These are phyloP conservation scores for Triplophysa rosa DNA, from an alignment of 2,113 vertebrate genomes.

Conservation along the genomic window DNA sequence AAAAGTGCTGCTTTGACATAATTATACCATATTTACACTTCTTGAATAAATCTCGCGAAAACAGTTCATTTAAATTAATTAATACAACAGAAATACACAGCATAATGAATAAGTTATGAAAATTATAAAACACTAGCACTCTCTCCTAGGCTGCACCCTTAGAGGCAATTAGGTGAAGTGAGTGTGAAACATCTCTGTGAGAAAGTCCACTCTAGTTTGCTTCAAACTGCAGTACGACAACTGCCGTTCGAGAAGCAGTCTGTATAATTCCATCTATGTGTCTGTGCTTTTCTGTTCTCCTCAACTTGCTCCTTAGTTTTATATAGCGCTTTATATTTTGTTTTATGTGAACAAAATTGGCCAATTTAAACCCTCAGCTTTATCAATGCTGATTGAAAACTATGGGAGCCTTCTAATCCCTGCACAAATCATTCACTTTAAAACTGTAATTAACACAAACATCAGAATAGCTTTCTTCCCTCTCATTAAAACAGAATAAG, in stretches of 20 bases:
- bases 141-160: conserved; percentile 62
- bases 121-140: conserved; percentile 44
- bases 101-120: conserved; percentile 34
- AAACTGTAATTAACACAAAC: conserved; percentile 36
- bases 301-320: not conserved
- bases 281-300: not conserved
- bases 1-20: conserved; percentile 8
- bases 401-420: not conserved
- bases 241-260: conserved; percentile 48
- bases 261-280: conserved; percentile 11
- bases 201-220: conserved; percentile 62
- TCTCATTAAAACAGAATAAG: conserved; percentile 20
- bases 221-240: conserved; percentile 59
- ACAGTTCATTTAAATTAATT: conserved; percentile 39
- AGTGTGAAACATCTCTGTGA: conserved; percentile 60
- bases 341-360: not conserved
- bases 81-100: conserved; percentile 38
- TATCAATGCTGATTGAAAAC: conserved; percentile 3
- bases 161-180: conserved; percentile 70
- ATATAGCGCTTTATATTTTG: not conserved
- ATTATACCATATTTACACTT: conserved; percentile 29
- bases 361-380: not conserved
- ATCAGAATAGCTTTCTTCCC: conserved; percentile 38
- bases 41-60: conserved; percentile 31
- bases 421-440: conserved; percentile 18